Base-by-base conservation (phyloP, 2,888 invertebrate genomes). In the Tachystola acroxantha region DNA sequence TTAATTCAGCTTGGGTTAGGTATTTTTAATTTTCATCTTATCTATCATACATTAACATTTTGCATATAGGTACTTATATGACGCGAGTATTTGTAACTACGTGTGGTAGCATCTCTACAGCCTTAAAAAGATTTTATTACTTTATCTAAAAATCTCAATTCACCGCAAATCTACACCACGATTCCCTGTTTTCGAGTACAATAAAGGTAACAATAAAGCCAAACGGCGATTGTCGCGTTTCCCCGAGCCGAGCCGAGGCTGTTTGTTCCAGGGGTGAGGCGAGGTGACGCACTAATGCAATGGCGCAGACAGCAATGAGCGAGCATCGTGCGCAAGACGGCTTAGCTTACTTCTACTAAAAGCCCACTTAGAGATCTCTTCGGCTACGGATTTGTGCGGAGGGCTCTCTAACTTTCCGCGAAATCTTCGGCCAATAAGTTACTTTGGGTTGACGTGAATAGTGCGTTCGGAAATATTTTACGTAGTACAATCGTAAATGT, bases 331-430 rank as follows among this genome's bases (percentile, higher is more conserved):
- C 72, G 69, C 63, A 64, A 72, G 79, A 76, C 74, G 80, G 81
- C 81, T 86, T 79, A 85, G 78, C 80, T 77, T 69, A 75, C 77
- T 80, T 67, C 66, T 69, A 65, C 81, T 85, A 85, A 85, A 85
- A 86, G 85, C 85, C 80, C 82, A 85, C 85, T 86, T 82, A 84
- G 75, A 79, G 67, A 75, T 76, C 79, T 79, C 76, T 78, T 79
- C 76, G 68, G 64, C 60, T 62, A 54, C 72, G 82, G 82, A 82
- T 84, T 81, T 81, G 73, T 65, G 65, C 64, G 10, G 22, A 76
- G 73, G 73, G 73, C 68, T 72, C 73, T 73, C 59, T 50, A 76
- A 75, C 64, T 75, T 78, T 72, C 67, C 71, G 56, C 64, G 60
- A 57, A 58, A 75, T 75, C 72, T 74, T 69, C 61, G 60, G 53